Percentiles rank a stretch among this genome's conserved stretches.
phyloP scores from a whole-genome alignment of 2,113 vertebrate genomes.

The Riparia riparia region DNA sequence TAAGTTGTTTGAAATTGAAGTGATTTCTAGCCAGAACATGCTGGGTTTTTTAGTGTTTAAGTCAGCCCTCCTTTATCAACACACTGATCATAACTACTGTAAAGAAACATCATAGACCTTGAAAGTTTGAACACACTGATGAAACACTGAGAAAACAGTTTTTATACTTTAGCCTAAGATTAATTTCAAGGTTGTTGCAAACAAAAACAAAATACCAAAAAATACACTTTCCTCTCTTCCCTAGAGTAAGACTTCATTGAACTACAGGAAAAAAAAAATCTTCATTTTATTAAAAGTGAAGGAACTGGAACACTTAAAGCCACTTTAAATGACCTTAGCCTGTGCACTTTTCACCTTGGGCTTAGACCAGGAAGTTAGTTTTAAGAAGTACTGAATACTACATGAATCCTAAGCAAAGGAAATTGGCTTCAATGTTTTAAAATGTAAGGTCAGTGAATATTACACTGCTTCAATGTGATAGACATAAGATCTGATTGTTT shows the following conservation, averaged over 20 bases:
- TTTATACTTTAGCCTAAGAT: conserved; percentile 3
- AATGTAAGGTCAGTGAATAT: conserved; percentile 45
- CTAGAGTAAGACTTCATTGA: not conserved
- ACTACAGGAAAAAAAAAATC: not conserved
- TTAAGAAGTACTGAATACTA: conserved; percentile 58
- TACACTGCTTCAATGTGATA: not conserved
- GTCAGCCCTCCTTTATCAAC: not conserved
- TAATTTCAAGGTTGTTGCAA: conserved; percentile 30
- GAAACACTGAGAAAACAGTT: not conserved
- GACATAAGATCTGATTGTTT: not conserved
- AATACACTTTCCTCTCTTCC: not conserved
- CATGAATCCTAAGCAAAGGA: conserved; percentile 58
- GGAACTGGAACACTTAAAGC: conserved; percentile 41
- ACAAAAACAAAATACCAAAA: not conserved
- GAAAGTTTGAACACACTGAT: not conserved
- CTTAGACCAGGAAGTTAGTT: conserved; percentile 72
- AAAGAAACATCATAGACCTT: not conserved
- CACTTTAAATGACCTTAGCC: conserved; percentile 56
- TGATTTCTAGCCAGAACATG: not conserved
- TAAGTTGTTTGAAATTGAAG: not conserved
- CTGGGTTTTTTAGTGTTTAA: not conserved
- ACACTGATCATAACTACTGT: not conserved
- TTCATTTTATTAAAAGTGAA: conserved; percentile 41
- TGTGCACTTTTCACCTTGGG: conserved; percentile 5
- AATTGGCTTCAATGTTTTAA: conserved; percentile 73